Percentiles rank a stretch among this genome's conserved stretches.
Conservation (phyloP, 2,113 vertebrate species). For the Antechinus flavipes region DNA sequence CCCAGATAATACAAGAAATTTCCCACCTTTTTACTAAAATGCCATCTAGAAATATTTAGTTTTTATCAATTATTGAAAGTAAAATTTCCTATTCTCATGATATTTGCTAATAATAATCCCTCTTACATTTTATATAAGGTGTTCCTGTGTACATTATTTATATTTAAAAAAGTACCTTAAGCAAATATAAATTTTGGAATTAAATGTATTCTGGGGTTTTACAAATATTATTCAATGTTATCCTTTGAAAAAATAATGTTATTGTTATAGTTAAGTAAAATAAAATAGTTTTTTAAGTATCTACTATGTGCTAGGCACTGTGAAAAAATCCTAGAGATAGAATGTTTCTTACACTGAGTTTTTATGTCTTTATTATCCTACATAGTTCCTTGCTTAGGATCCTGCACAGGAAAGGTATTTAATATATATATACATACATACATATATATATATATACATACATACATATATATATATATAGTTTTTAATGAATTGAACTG, state of each 20-base stretch:
- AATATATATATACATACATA: too few species aligned
- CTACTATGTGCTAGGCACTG: neutral
- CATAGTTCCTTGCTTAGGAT: neutral
- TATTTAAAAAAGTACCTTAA: neutral
- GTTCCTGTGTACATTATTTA: neutral
- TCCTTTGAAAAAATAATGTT: neutral
- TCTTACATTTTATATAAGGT: neutral
- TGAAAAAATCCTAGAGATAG: neutral
- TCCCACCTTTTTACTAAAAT: neutral
- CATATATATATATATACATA: too few species aligned
- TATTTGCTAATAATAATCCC: neutral
- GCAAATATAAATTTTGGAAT: neutral
- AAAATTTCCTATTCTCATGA: neutral
- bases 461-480: too few species aligned
- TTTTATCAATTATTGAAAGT: neutral
- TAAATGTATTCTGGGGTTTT: neutral
- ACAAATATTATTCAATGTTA: neutral
- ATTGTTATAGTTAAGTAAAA: neutral
- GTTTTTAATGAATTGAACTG: neutral
- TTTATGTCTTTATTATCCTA: neutral
- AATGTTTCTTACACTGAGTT: neutral
- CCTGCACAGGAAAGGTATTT: neutral
- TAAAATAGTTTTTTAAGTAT: neutral
- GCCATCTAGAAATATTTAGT: neutral
- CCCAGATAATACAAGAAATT: neutral